Evolutionary conservation across 2,888 invertebrate genomes (phyloP).

Genomic region (Eupeodes latifasciatus): DNA sequence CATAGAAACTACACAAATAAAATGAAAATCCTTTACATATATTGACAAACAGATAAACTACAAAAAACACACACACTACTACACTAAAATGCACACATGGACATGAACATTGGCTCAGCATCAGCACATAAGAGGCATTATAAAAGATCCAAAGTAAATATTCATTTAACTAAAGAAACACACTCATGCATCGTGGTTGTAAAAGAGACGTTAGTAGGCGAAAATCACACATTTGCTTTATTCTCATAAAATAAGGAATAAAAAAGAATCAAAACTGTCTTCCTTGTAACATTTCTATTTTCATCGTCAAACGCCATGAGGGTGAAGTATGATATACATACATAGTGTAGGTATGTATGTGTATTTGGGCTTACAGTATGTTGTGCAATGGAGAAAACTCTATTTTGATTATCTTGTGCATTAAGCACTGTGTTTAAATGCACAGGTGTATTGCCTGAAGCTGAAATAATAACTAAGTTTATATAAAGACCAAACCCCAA

Average conservation of each 20-base stretch:
- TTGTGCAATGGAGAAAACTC: neutral
- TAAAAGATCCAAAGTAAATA: conserved; percentile 57
- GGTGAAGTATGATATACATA: neutral
- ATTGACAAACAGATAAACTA: conserved; percentile 33
- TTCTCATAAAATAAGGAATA: conserved; percentile 18
- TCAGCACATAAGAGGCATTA: neutral
- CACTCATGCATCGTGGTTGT: conserved; percentile 24
- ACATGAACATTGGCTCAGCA: neutral
- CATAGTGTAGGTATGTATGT: neutral
- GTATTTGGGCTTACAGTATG: conserved; percentile 22
- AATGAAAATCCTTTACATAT: conserved; percentile 43
- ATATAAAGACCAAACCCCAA: too few relatives aligned
- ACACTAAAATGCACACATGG: neutral
- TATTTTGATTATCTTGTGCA: neutral
- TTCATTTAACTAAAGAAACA: conserved; percentile 50
- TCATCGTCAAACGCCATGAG: conserved; percentile 38
- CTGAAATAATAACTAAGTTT: too few relatives aligned
- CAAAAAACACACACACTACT: neutral
- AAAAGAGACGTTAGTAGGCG: conserved; percentile 35
- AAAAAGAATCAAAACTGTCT: conserved; percentile 10
- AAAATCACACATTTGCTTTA: conserved; percentile 50
- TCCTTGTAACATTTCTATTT: conserved; percentile 41
- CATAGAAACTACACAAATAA: conserved; percentile 63
- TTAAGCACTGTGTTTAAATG: neutral
- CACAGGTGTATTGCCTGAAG: too few relatives aligned